Evolutionary conservation across 2,113 vertebrate genomes (phyloP).

Genomic region (Scolopax mira): DNA sequence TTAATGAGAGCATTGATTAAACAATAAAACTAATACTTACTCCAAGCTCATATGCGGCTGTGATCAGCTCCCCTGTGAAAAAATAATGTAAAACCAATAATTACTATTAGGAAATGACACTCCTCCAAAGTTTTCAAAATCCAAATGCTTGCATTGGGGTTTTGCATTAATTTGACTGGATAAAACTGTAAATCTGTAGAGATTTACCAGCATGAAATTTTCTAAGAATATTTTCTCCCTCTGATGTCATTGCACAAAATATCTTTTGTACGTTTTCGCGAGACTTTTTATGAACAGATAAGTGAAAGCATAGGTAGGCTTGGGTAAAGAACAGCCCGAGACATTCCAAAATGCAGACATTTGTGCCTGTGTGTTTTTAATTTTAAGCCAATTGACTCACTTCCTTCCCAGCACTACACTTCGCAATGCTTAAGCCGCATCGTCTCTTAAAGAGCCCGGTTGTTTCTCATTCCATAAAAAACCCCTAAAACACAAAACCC

Average conservation of each 20-base stretch:
- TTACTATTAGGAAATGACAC: conserved; percentile 99
- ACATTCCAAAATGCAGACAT: not conserved
- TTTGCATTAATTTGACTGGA: conserved; percentile 99
- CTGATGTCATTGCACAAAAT: conserved; percentile 75
- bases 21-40: conserved; percentile 99
- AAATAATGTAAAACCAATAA: conserved; percentile 99
- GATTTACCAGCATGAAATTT: conserved; percentile 97
- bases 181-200: conserved; percentile 97
- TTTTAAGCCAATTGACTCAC: not conserved
- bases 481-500: not conserved
- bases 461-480: not conserved
- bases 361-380: not conserved
- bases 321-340: not conserved
- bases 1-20: conserved; percentile 99
- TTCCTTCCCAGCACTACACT: not conserved
- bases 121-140: conserved; percentile 99
- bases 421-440: not conserved
- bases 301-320: conserved; percentile 54
- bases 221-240: conserved; percentile 84
- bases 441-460: not conserved
- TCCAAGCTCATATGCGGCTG: conserved; percentile 99
- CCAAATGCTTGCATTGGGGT: conserved; percentile 99
- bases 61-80: conserved; percentile 99
- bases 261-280: conserved; percentile 64
- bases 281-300: conserved; percentile 59